Base-by-base conservation (phyloP, 2,797 vertebrate genomes). In the Anableps anableps region DNA sequence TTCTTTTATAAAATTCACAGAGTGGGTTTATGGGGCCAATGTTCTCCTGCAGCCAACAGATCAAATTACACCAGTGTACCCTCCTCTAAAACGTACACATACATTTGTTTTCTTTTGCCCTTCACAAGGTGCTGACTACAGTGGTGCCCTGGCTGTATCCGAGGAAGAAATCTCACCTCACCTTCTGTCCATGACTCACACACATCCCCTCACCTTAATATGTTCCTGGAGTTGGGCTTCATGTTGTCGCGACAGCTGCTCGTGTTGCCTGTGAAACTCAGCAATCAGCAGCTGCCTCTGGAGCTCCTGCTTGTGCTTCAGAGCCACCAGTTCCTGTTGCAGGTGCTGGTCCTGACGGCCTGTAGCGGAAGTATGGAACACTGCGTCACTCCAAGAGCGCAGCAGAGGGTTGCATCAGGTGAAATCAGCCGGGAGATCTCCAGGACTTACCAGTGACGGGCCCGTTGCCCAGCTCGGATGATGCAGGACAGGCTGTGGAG, bases 231-330 rank as follows among this genome's bases (percentile, higher is more conserved):
- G 96, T 93, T 99, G 98, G 19, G 93, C 98, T 92, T 99, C 98
- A 1, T 99, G 98, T 88, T 99, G 98, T 70, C 98, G 95, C 0
- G 97, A 98, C 77, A 99, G 97, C 94, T 99, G 98, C 79, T 99
- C 98, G 0, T 99, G 98, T 81, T 99, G 98, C 88, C 98, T 92
- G 94, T 99, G 98, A 93, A 99, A 99, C 96, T 99, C 98, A 0
- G 98, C 97, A 0, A 99, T 99, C 77, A 99, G 98, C 45, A 99
- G 93, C 95, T 99, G 98, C 60, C 98, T 92, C 96, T 99, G 98
- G 84, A 99, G 97, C 94, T 99, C 97, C 95, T 99, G 98, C 89
- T 98, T 98, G 94, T 99, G 98, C 90, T 99, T 99, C n/a, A 99
- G 97, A 0, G 97, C 95, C 92, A 99, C 95, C 29, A 99, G 97